Evolutionary conservation across 92 coral and sea anemone genomes (phyloP).

Genomic region (Heteractis magnifica): DNA sequence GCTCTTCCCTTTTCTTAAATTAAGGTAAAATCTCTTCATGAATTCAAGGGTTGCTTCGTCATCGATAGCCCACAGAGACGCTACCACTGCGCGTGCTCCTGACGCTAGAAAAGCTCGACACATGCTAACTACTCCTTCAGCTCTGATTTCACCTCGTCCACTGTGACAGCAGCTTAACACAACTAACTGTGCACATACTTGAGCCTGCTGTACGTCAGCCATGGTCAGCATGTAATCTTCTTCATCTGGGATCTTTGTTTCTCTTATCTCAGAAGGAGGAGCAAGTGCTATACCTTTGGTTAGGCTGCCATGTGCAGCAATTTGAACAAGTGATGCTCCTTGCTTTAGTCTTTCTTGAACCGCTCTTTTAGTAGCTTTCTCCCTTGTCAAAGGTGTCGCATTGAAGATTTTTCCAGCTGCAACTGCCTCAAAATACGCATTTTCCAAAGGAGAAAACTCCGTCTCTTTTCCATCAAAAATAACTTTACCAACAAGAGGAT

Average conservation of each 20-base stretch:
- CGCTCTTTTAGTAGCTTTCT: conserved; percentile 7
- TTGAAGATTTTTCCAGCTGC: not conserved
- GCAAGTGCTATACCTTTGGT: conserved; percentile 11
- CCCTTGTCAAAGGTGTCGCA: conserved; percentile 3
- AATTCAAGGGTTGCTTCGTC: conserved; percentile 31
- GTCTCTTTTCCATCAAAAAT: conserved; percentile 4
- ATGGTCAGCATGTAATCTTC: conserved; percentile 29
- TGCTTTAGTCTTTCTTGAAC: not conserved
- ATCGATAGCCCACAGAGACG: conserved; percentile 37
- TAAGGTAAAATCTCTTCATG: conserved; percentile 22
- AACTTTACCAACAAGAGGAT: conserved; percentile 26
- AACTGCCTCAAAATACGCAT: not conserved
- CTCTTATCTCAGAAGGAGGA: conserved; percentile 5
- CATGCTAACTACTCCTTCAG: conserved; percentile 29
- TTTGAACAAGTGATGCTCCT: conserved; percentile 21
- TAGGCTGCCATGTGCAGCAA: conserved; percentile 13
- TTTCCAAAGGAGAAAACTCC: not conserved
- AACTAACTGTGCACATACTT: conserved; percentile 13
- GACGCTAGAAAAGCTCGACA: conserved; percentile 30
- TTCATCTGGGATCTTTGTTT: conserved; percentile 11
- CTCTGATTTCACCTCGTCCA: conserved; percentile 31
- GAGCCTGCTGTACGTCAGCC: conserved; percentile 14
- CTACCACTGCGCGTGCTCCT: conserved; percentile 45
- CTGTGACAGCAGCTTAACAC: conserved; percentile 26
- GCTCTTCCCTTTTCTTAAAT: conserved; percentile 11